Base-by-base conservation (phyloP, 1,140 invertebrate genomes). In the Achroia grisella region DNA sequence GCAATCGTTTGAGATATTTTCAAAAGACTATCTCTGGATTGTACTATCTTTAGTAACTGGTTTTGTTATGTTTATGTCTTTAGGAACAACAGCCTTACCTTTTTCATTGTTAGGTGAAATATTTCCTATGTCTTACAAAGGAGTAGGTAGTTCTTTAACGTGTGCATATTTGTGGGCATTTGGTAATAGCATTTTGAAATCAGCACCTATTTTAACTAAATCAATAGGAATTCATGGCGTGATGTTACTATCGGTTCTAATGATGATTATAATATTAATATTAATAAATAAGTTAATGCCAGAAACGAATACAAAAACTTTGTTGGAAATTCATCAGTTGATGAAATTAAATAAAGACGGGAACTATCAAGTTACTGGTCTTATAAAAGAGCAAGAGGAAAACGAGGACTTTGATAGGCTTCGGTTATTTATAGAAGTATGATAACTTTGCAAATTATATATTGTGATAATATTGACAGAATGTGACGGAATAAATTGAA, bases 31-130 rank as follows among this genome's bases (percentile, higher is more conserved):
- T 34, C 10, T 55, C 1, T 55, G 52, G 52, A 28, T 55, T 33
- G 35, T 37, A 15, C 45, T 49, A 11, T 42, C 28, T 33, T 41
- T 55, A 12, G 39, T 45, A 1, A 55, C 52, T 8, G 46, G 41
- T n/a, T 48, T 55, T 42, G 37, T 39, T 1, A 55, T 55, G 47
- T 55, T 55, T 28, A 49, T 55, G 52, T 55, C 52, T 12, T 39
- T 55, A 10, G 52, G 52, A 12, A 55, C 52, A 10, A 39, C 39
- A n/a, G 52, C 47, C 0, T 28, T 55, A 6, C 52, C 52, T 9
- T 49, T 49, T 27, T 45, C 52, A 2, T 11, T 55, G 3, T 28
- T 55, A 8, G 52, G 52, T n/a, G 52, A 55, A 8, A 49, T 55
- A 31, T 55, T 55, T 39, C 52, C 52, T 10, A 49, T 49, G 42